A percentile compares a stretch with the other conserved stretches of the same genome.
Evolutionary conservation across 2,113 vertebrate genomes (phyloP).

Genomic region (Solenodon paradoxus): DNA sequence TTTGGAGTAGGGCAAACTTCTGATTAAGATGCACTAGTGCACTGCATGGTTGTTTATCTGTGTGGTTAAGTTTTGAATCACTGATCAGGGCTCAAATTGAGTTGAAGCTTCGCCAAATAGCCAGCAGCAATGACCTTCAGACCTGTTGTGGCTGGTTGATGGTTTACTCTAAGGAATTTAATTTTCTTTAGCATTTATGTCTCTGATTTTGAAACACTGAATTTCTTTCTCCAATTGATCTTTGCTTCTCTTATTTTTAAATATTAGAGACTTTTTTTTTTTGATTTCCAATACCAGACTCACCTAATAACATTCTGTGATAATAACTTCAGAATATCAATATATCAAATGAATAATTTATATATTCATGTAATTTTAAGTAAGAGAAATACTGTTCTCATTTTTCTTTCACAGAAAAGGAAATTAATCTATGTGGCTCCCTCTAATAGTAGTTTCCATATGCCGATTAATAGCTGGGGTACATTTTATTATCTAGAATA

Average conservation of each 20-base stretch:
- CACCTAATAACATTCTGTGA: neutral
- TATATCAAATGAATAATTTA: neutral
- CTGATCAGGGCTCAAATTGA: constrained; percentile 67
- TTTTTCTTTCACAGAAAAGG: neutral
- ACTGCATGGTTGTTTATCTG: constrained; percentile 73
- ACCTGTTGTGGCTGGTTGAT: constrained; percentile 45
- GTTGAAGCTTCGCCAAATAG: constrained; percentile 71
- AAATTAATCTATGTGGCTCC: neutral
- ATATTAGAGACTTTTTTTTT: neutral
- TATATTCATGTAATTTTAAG: neutral
- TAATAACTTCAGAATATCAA: neutral
- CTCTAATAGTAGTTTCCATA: neutral
- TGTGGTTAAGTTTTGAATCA: constrained; percentile 75
- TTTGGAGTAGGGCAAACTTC: constrained; percentile 48
- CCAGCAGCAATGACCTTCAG: constrained; percentile 71
- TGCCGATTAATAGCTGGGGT: neutral
- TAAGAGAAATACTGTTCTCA: neutral
- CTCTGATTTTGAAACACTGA: constrained; percentile 46
- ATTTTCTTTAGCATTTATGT: constrained; percentile 53
- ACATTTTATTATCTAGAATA: constrained; percentile 10
- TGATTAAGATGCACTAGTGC: constrained; percentile 59
- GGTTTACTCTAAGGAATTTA: constrained; percentile 53
- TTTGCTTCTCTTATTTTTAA: constrained; percentile 34
- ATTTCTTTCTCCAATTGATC: constrained; percentile 20
- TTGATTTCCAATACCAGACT: neutral